Evolutionary conservation across 2,888 invertebrate species (phyloP).

Genomic region (Aleiodes testaceus): DNA sequence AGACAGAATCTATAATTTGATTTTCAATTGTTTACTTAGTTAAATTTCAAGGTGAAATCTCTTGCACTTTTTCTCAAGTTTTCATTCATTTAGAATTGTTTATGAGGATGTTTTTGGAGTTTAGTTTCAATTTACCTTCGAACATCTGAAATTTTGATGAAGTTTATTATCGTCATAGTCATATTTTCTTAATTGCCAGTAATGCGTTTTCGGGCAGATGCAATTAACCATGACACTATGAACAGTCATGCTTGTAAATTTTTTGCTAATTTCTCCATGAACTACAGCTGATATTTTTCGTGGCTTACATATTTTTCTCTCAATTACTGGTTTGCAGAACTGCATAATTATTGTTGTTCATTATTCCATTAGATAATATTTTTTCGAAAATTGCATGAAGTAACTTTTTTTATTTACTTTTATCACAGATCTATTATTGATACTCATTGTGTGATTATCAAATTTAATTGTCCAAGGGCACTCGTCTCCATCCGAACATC

Average conservation of each 20-base stretch:
- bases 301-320: conserved; percentile 71
- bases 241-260: conserved; percentile 70
- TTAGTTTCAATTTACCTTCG: conserved; percentile 57
- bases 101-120: too few species aligned
- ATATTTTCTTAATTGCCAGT: conserved; percentile 74
- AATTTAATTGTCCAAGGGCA: conserved; percentile 74
- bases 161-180: conserved; percentile 61
- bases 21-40: not conserved
- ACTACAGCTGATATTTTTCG: conserved; percentile 72
- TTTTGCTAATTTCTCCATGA: conserved; percentile 70
- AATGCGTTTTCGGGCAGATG: conserved; percentile 74
- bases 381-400: conserved; percentile 2
- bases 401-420: conserved; percentile 73
- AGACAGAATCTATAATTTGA: not conserved
- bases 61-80: not conserved
- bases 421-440: conserved; percentile 78
- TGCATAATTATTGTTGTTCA: conserved; percentile 58
- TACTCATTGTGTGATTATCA: conserved; percentile 69
- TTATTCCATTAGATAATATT: not conserved
- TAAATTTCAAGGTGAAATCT: too few species aligned
- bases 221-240: conserved; percentile 74
- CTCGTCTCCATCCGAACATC: conserved; percentile 75
- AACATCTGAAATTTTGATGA: conserved; percentile 73
- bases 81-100: too few species aligned
- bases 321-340: conserved; percentile 75